phyloP scores from a whole-genome alignment of 2,113 vertebrate genomes.

The Phaetusa simplex region DNA sequence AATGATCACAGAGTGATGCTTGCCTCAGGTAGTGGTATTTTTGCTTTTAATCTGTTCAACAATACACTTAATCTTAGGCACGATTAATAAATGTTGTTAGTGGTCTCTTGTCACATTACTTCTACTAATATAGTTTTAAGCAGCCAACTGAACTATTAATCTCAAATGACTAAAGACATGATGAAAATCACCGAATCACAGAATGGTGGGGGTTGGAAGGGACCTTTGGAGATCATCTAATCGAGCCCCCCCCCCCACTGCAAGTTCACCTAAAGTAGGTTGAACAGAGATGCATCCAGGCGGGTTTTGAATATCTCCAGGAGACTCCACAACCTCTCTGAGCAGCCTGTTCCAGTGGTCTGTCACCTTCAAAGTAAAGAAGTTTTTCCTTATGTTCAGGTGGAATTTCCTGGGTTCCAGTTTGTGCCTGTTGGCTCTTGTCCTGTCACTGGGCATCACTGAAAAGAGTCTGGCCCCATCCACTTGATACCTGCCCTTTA shows the following conservation, averaged over 20 bases:
- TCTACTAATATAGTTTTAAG: constrained; percentile 1
- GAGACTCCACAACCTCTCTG: not conserved
- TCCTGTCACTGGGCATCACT: not conserved
- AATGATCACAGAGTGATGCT: not conserved
- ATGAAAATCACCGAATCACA: not conserved
- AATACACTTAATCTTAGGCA: not conserved
- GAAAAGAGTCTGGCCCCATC: not conserved
- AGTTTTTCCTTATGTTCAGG: not conserved
- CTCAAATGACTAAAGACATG: not conserved
- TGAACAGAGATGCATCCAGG: not conserved
- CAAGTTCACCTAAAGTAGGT: not conserved
- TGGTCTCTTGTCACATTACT: not conserved
- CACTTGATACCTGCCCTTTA: not conserved
- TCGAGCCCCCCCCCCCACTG: not conserved
- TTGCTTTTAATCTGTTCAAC: not conserved
- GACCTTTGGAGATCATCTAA: not conserved
- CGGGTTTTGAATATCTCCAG: not conserved
- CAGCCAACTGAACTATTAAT: not conserved
- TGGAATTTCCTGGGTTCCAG: not conserved
- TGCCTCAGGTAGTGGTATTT: not conserved
- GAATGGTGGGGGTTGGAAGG: not conserved
- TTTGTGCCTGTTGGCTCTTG: not conserved
- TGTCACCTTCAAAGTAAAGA: not conserved
- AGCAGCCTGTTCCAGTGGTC: not conserved
- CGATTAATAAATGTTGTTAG: not conserved